Evolutionary conservation across 2,113 vertebrate species (phyloP).

Genomic region (Megaceryle torquata): DNA sequence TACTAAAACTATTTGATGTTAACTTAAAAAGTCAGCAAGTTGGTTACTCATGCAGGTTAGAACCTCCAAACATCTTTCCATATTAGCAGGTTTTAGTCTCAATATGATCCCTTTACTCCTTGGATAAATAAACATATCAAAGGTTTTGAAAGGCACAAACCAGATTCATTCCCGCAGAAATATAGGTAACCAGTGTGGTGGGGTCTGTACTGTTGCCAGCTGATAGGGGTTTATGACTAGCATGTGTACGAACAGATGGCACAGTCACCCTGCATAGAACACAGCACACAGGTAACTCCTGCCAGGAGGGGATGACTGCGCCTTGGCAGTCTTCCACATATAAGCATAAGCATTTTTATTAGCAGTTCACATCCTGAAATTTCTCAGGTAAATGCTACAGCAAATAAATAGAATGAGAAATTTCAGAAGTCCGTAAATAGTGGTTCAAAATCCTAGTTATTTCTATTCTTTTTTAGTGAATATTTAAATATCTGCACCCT

Average conservation of each 20-base stretch:
- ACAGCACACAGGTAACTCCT: not conserved
- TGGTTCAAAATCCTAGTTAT: not conserved
- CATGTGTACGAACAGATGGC: rapidly evolving
- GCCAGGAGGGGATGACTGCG: not conserved
- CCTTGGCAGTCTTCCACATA: not conserved
- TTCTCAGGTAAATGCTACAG: not conserved
- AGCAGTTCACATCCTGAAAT: not conserved
- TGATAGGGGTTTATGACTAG: not conserved
- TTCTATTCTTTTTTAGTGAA: not conserved
- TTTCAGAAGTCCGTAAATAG: not conserved
- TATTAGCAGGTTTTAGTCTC: constrained; percentile 22
- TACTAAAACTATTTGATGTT: not conserved
- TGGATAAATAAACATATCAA: not conserved
- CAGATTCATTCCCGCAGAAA: not conserved
- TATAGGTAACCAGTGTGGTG: not conserved
- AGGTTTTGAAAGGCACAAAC: not conserved
- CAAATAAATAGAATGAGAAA: not conserved
- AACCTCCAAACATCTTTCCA: not conserved
- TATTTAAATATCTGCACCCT: not conserved
- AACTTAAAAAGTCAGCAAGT: not conserved
- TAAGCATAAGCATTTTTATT: not conserved
- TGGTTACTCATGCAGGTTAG: constrained; percentile 41
- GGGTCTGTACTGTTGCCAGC: not conserved
- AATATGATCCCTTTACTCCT: not conserved
- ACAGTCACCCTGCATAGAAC: not conserved